These are phyloP conservation scores for Erebia palarica DNA, from an alignment of 2,888 invertebrate species.

Conservation along the genomic window DNA sequence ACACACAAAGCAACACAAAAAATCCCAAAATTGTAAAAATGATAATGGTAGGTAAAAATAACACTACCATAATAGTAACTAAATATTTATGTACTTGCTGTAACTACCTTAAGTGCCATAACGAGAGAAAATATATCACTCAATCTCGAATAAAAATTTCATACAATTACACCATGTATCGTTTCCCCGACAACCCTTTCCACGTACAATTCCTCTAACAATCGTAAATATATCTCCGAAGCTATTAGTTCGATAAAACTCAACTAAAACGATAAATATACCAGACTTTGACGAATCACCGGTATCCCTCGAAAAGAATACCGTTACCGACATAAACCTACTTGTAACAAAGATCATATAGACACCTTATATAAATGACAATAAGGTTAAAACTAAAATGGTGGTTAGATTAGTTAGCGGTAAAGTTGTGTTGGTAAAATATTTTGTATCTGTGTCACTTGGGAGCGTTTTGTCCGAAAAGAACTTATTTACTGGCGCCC, in stretches of 20 bases:
- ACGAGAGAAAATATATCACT: conserved; percentile 5
- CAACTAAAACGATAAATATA: conserved; percentile 82
- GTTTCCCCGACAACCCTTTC: conserved; percentile 62
- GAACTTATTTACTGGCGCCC: conserved; percentile 73
- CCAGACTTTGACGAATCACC: conserved; percentile 76
- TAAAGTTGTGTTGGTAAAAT: conserved; percentile 50
- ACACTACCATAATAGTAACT: not conserved
- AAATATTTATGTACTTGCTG: not conserved
- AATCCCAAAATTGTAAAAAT: too few relatives aligned
- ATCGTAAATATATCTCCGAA: conserved; percentile 79
- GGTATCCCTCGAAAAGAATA: conserved; percentile 75
- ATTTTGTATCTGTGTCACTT: conserved; percentile 70
- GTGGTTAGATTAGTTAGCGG: not conserved
- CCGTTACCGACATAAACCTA: conserved; percentile 48
- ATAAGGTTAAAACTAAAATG: conserved; percentile 35
- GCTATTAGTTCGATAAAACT: conserved; percentile 82
- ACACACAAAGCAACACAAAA: too few relatives aligned
- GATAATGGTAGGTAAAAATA: not conserved
- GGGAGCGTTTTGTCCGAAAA: conserved; percentile 80
- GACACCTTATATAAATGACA: not conserved
- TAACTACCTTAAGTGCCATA: not conserved
- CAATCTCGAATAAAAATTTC: conserved; percentile 11
- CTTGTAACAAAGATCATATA: conserved; percentile 4
- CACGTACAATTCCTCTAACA: conserved; percentile 65
- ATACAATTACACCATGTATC: conserved; percentile 11